Percentiles rank a stretch among this genome's conserved stretches.
Conservation (phyloP, 2,113 vertebrate species). For the Antechinus stuartii region DNA sequence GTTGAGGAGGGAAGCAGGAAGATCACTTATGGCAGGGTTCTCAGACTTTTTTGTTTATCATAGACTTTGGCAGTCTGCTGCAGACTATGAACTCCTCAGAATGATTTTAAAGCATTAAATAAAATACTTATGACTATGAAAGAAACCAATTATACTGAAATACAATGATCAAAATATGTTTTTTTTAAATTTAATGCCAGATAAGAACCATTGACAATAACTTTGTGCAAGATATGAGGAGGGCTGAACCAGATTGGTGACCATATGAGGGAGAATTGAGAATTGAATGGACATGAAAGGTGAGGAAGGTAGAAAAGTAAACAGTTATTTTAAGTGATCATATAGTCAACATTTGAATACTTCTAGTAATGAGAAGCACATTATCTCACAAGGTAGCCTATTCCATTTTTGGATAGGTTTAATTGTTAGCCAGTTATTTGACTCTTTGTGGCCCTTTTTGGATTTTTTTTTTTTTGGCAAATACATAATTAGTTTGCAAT, state of each 20-base stretch:
- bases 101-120: neutral
- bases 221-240: neutral
- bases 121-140: neutral
- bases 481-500: neutral
- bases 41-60: neutral
- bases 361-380: rapidly evolving
- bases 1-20: neutral
- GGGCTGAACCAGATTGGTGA: neutral
- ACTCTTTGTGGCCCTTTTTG: neutral
- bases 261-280: neutral
- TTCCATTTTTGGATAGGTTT: neutral
- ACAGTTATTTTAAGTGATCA: neutral
- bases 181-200: neutral
- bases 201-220: neutral
- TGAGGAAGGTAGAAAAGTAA: neutral
- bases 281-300: neutral
- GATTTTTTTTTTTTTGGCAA: neutral
- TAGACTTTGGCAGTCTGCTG: neutral
- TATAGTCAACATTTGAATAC: neutral
- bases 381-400: neutral
- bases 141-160: neutral
- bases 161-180: neutral
- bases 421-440: slow-evolving; percentile 6
- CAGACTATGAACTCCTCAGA: neutral
- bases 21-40: neutral